These are phyloP conservation scores for Cephus spinipes DNA, from an alignment of 2,888 invertebrate species.

Conservation along the genomic window DNA sequence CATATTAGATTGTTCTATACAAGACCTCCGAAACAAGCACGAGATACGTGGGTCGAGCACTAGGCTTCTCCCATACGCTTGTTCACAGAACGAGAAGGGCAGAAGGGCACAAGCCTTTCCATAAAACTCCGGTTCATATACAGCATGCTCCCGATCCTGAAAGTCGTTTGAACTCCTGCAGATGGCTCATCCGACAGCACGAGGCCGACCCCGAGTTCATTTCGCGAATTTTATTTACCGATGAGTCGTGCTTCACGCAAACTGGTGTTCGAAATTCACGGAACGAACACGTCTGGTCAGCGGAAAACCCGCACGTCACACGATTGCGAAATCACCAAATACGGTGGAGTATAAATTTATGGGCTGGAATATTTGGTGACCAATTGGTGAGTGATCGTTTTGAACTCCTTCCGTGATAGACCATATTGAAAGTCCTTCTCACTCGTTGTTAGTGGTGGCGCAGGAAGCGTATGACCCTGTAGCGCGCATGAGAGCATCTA, in stretches of 20 bases:
- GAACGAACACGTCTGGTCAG: not conserved
- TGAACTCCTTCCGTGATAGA: too few relatives aligned
- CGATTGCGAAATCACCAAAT: constrained; percentile 3
- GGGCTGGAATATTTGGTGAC: constrained; percentile 6
- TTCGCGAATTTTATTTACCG: constrained; percentile 6
- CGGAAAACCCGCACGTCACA: constrained; percentile 2
- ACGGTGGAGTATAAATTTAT: constrained; percentile 5
- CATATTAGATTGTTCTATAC: not conserved
- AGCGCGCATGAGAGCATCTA: too few relatives aligned
- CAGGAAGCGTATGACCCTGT: too few relatives aligned
- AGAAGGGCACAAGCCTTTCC: not conserved
- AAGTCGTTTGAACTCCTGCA: not conserved
- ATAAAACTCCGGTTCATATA: constrained; percentile 11
- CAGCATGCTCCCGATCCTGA: not conserved
- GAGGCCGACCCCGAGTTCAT: not conserved
- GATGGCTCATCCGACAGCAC: constrained; percentile 11
- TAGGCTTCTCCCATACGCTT: not conserved
- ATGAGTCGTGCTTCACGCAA: constrained; percentile 2
- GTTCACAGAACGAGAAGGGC: not conserved
- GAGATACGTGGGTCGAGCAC: too few relatives aligned
- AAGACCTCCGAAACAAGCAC: not conserved
- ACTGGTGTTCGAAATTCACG: constrained; percentile 10
- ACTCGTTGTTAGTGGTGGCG: too few relatives aligned
- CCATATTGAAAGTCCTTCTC: too few relatives aligned
- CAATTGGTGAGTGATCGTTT: not conserved